Evolutionary conservation across 2,113 vertebrate genomes (phyloP).

Genomic region (Pycnonotus jocosus): DNA sequence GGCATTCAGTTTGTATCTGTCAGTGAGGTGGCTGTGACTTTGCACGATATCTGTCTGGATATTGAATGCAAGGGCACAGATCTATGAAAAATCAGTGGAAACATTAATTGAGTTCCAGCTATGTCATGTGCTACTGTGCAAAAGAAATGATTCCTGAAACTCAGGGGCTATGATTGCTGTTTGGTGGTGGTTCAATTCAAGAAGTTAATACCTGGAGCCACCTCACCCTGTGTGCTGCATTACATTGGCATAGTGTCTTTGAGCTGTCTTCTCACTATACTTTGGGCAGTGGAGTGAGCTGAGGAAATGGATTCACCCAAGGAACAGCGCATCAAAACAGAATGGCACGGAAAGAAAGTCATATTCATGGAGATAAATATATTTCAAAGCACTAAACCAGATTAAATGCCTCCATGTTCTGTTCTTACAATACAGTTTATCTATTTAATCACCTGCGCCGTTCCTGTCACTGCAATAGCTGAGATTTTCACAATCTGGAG

Average conservation of each 20-base stretch:
- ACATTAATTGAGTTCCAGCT: background rate
- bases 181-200: background rate
- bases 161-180: background rate
- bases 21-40: background rate
- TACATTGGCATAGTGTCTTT: background rate
- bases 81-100: background rate
- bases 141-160: background rate
- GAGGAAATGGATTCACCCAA: background rate
- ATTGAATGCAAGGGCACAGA: background rate
- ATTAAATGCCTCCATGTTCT: background rate
- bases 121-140: background rate
- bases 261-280: background rate
- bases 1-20: background rate
- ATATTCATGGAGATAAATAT: background rate
- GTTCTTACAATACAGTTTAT: background rate
- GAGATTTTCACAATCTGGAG: background rate
- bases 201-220: background rate
- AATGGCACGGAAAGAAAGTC: background rate
- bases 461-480: background rate
- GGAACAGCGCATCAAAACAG: background rate
- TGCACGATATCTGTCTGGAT: background rate
- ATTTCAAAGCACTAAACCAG: background rate
- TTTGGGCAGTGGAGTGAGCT: background rate
- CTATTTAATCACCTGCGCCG: rapidly evolving
- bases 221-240: background rate